Conservation (phyloP, 2,113 vertebrate genomes). For the Sprattus sprattus region DNA sequence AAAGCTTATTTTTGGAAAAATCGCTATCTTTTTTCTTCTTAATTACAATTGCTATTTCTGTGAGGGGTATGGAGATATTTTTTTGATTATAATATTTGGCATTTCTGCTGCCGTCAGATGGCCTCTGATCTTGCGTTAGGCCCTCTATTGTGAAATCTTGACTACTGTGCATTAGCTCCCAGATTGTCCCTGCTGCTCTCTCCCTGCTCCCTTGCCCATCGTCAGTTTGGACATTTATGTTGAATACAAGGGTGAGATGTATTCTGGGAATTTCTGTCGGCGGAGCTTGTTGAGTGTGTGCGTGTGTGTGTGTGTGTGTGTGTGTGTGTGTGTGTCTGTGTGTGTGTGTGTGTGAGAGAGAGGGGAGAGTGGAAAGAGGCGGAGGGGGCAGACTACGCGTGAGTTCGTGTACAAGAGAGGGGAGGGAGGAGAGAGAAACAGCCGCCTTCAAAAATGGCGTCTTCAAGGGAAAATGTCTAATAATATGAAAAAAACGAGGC, state of each 20-base stretch:
- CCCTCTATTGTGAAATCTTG: neutral
- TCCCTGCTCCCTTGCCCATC: constrained; percentile 12
- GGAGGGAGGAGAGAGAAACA: constrained; percentile 64
- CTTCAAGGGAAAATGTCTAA: constrained; percentile 75
- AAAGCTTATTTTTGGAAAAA: neutral
- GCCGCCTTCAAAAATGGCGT: constrained; percentile 82
- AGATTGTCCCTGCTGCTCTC: neutral
- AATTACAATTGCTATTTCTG: neutral
- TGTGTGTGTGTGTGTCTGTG: too few relatives aligned
- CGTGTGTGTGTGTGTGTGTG: too few relatives aligned
- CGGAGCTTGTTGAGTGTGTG: constrained; percentile 12
- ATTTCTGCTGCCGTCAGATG: neutral
- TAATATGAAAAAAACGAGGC: constrained; percentile 69
- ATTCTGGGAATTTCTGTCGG: constrained; percentile 21
- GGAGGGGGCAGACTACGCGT: constrained; percentile 21
- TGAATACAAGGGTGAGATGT: constrained; percentile 21
- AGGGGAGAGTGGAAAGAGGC: constrained; percentile 7
- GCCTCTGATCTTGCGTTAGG: neutral
- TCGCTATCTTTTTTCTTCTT: neutral
- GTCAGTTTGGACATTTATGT: constrained; percentile 13
- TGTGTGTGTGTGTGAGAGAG: too few relatives aligned
- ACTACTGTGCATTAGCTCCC: neutral
- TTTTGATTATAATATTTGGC: neutral
- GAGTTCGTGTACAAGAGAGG: constrained; percentile 36
- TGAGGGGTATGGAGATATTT: neutral